Evolutionary conservation across 2,113 vertebrate species (phyloP).

Genomic region (Anthoscopus minutus): DNA sequence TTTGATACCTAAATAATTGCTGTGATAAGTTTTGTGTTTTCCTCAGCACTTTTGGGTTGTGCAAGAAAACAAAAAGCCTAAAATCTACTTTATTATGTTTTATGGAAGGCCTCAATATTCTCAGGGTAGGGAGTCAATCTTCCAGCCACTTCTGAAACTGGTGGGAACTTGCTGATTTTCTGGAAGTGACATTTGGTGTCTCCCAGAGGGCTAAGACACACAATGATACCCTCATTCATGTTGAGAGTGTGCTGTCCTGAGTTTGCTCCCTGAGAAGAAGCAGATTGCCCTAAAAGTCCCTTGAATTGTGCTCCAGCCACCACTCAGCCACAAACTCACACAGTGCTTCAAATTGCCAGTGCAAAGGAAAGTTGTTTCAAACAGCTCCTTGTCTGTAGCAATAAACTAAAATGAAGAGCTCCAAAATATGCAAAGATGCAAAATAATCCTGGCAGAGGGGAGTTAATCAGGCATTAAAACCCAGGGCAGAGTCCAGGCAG

Average conservation of each 20-base stretch:
- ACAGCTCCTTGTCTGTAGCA: background rate
- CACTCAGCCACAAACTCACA: background rate
- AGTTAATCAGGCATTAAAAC: conserved; percentile 46
- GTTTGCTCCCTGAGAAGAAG: background rate
- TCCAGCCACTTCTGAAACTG: background rate
- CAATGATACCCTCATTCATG: background rate
- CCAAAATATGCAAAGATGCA: conserved; percentile 38
- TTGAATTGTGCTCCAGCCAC: background rate
- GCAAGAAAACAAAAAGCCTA: background rate
- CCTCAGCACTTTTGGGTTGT: background rate
- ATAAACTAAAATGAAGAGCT: background rate
- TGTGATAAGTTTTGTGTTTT: background rate
- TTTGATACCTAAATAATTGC: background rate
- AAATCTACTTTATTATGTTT: background rate
- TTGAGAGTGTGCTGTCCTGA: background rate
- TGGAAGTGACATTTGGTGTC: background rate
- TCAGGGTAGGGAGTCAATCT: background rate
- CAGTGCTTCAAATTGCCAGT: background rate
- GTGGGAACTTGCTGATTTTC: background rate
- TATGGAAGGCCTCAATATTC: background rate
- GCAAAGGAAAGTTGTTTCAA: background rate
- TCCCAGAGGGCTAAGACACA: background rate
- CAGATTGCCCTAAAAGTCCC: background rate
- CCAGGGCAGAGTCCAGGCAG: conserved; percentile 30
- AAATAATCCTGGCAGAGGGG: conserved; percentile 29